Evolutionary conservation across 92 coral and sea anemone species (phyloP).

Genomic region (Porites evermanni): DNA sequence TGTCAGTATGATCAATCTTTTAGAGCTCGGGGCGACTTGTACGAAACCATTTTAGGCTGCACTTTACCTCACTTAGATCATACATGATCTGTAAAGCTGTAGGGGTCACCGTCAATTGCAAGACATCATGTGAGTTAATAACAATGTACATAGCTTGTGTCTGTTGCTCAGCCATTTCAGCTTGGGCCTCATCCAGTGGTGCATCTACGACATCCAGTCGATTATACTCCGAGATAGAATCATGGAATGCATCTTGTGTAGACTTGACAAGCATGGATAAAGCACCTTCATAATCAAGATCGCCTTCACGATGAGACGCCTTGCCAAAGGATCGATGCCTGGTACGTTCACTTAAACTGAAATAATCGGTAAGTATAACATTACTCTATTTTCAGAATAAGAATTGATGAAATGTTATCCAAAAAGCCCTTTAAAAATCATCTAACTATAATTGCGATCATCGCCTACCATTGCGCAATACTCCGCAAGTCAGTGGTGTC

Average conservation of each 20-base stretch:
- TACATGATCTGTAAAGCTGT: slow-evolving; percentile 81
- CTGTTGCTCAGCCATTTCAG: slow-evolving; percentile 36
- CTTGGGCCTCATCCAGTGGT: slow-evolving; percentile 9
- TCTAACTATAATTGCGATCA: no score
- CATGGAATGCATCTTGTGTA: slow-evolving; percentile 56
- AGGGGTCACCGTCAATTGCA: slow-evolving; percentile 91
- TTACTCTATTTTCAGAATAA: no score
- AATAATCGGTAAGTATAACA: neutral
- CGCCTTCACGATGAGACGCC: slow-evolving; percentile 66
- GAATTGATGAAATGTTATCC: no score
- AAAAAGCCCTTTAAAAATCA: no score
- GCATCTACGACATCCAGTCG: slow-evolving; percentile 65
- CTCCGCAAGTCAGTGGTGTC: no score
- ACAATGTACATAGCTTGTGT: slow-evolving; percentile 90
- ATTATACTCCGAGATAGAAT: slow-evolving; percentile 25
- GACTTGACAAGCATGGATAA: slow-evolving; percentile 61
- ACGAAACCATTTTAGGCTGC: no score
- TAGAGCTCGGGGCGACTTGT: no score
- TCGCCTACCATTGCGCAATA: no score
- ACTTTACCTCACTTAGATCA: slow-evolving; percentile 73
- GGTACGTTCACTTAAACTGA: slow-evolving; percentile 28
- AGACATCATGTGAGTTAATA: slow-evolving; percentile 83
- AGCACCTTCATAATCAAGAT: slow-evolving; percentile 75
- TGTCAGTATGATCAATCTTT: no score
- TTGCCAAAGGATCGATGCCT: slow-evolving; percentile 33